phyloP scores from a whole-genome alignment of 2,888 invertebrate genomes.

The Tachina lurida region DNA sequence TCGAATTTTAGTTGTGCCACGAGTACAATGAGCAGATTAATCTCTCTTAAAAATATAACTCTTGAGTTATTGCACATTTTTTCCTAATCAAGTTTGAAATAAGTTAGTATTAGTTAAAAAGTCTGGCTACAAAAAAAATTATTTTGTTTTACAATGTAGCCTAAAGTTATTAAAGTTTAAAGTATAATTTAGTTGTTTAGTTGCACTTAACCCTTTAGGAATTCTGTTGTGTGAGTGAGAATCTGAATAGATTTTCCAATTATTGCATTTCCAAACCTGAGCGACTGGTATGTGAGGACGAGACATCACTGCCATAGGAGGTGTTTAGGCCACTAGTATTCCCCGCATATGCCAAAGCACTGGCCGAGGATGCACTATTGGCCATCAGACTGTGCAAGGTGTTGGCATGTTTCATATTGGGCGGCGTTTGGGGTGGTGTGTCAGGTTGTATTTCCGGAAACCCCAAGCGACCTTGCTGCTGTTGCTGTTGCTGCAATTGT shows the following conservation, averaged over 20 bases:
- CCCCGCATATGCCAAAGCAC: constrained; percentile 40
- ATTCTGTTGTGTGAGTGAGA: constrained; percentile 47
- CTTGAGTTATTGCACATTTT: not conserved
- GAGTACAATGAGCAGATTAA: no score
- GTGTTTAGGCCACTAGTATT: constrained; percentile 79
- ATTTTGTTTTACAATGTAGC: constrained; percentile 5
- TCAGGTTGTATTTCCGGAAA: constrained; percentile 93
- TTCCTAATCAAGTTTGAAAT: not conserved
- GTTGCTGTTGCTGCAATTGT: constrained; percentile 70
- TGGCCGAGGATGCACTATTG: constrained; percentile 49
- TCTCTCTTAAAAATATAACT: not conserved
- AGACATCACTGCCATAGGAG: constrained; percentile 84
- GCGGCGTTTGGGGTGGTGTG: constrained; percentile 96
- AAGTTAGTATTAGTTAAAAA: constrained; percentile 21
- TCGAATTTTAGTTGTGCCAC: no score
- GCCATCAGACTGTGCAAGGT: constrained; percentile 57
- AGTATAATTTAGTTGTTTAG: constrained; percentile 30
- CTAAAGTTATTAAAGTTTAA: constrained; percentile 41
- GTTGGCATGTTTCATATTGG: constrained; percentile 94
- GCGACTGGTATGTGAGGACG: constrained; percentile 76
- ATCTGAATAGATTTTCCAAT: constrained; percentile 45
- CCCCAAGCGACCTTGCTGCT: constrained; percentile 85
- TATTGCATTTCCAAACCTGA: constrained; percentile 64
- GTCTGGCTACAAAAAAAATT: not conserved
- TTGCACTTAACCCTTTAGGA: constrained; percentile 71